Conservation (phyloP, 2,113 vertebrate species). For the Bombycilla garrulus region DNA sequence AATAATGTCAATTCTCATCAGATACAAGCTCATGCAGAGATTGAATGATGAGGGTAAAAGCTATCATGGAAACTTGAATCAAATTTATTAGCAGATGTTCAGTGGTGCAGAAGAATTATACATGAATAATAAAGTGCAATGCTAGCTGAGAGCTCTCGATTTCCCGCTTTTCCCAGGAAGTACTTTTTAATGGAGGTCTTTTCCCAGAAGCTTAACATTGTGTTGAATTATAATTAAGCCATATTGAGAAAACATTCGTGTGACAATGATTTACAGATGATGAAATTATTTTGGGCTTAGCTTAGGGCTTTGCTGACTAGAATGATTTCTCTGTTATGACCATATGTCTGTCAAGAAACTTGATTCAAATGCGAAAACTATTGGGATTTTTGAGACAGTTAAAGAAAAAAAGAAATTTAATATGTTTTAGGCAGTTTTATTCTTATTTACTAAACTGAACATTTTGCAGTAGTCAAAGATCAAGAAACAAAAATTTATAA, state of each 20-base stretch:
- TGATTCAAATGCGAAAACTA: slow-evolving; percentile 39
- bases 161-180: slow-evolving; percentile 57
- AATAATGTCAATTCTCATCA: slow-evolving; percentile 67
- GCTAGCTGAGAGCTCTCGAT: slow-evolving; percentile 46
- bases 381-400: slow-evolving; percentile 27
- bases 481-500: background rate
- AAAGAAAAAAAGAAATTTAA: slow-evolving; percentile 20
- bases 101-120: slow-evolving; percentile 52
- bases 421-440: background rate
- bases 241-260: slow-evolving; percentile 63
- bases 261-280: slow-evolving; percentile 68
- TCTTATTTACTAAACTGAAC: background rate
- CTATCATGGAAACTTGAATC: slow-evolving; percentile 60
- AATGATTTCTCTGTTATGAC: slow-evolving; percentile 59
- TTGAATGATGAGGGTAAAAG: slow-evolving; percentile 65
- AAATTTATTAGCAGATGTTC: slow-evolving; percentile 76
- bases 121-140: slow-evolving; percentile 58
- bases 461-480: background rate
- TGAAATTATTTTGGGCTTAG: slow-evolving; percentile 64
- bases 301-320: slow-evolving; percentile 62
- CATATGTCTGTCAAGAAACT: slow-evolving; percentile 67
- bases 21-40: slow-evolving; percentile 48
- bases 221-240: slow-evolving; percentile 70
- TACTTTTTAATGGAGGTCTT: slow-evolving; percentile 41
- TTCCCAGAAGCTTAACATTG: slow-evolving; percentile 45